phyloP scores from a whole-genome alignment of 2,797 vertebrate species.

The Phalanger gymnotis region DNA sequence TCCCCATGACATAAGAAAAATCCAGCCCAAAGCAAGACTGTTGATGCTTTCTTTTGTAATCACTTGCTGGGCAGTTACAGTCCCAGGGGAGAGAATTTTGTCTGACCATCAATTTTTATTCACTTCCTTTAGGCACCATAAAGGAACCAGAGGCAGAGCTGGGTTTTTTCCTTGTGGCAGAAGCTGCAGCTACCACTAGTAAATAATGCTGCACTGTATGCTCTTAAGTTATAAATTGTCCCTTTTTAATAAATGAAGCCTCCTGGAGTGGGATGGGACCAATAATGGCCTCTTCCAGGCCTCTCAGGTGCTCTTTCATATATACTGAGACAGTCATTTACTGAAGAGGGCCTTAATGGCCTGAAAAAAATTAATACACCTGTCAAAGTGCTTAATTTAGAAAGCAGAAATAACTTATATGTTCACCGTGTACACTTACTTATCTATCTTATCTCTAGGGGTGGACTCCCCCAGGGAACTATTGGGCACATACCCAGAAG shows the following conservation, averaged over 20 bases:
- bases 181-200: slow-evolving; percentile 23
- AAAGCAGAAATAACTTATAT: not conserved
- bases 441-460: not conserved
- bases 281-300: not conserved
- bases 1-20: slow-evolving; percentile 14
- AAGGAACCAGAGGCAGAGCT: slow-evolving; percentile 2
- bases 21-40: slow-evolving; percentile 1
- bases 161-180: not conserved
- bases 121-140: not conserved
- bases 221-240: slow-evolving; percentile 29
- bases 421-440: not conserved
- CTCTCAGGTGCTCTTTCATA: not conserved
- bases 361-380: not conserved
- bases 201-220: slow-evolving; percentile 12
- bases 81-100: slow-evolving; percentile 12
- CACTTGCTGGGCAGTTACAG: not conserved
- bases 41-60: slow-evolving; percentile 12
- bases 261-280: slow-evolving; percentile 6
- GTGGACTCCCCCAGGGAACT: not conserved
- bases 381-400: slow-evolving; percentile 37
- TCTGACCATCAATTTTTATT: not conserved
- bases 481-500: not conserved
- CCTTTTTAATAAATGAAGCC: not conserved
- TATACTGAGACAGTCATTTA: not conserved
- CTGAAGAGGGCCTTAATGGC: not conserved